Evolutionary conservation across 2,113 vertebrate species (phyloP).

Genomic region (Cebus imitator): DNA sequence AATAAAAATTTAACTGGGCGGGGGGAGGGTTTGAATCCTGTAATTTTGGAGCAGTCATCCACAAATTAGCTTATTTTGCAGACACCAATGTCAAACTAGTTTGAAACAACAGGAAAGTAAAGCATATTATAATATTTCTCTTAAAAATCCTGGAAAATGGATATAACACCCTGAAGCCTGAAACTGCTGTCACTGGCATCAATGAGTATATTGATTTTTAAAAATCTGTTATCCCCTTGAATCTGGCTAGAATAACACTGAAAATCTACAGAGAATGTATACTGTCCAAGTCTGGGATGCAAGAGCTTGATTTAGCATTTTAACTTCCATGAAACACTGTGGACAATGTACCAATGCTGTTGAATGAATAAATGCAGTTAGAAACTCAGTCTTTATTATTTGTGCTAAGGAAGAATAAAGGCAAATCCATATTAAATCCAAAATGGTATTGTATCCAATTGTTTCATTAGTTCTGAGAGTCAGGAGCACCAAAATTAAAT

Average conservation of each 20-base stretch:
- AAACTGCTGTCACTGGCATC: not conserved
- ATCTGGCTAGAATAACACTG: not conserved
- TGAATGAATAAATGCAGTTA: not conserved
- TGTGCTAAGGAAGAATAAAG: not conserved
- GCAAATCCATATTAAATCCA: not conserved
- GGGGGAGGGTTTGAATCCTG: not conserved
- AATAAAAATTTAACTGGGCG: not conserved
- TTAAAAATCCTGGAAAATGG: not conserved
- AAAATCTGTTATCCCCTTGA: not conserved
- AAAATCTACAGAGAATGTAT: not conserved
- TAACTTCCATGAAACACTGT: not conserved
- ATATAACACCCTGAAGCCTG: not conserved
- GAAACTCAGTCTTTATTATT: not conserved
- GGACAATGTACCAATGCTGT: not conserved
- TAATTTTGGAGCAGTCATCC: conserved; percentile 8
- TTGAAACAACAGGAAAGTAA: conserved; percentile 34
- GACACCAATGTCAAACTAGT: not conserved
- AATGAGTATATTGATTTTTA: not conserved
- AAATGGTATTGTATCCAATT: not conserved
- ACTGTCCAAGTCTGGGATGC: not conserved
- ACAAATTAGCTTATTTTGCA: not conserved
- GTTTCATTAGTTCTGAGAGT: not conserved
- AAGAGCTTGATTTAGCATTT: not conserved
- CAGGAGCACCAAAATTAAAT: conserved; percentile 19
- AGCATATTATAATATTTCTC: not conserved